phyloP scores from a whole-genome alignment of 2,113 vertebrate genomes.

The Nettapus auritus region DNA sequence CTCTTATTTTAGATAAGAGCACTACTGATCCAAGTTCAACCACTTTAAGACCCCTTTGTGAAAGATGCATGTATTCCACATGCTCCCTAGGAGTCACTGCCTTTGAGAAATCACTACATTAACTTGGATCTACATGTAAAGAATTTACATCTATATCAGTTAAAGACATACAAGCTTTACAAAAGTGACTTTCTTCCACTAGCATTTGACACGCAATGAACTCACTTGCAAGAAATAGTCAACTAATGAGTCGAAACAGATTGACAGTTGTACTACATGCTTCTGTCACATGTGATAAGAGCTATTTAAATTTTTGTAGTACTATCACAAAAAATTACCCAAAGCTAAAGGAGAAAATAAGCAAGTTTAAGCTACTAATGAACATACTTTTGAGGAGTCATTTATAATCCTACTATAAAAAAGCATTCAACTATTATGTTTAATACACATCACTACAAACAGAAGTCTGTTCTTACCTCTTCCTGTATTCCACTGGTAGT shows the following conservation, averaged over 20 bases:
- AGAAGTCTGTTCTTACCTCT: constrained; percentile 81
- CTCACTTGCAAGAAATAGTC: neutral
- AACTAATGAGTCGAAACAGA: neutral
- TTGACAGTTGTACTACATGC: neutral
- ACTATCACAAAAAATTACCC: neutral
- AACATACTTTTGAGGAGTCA: neutral
- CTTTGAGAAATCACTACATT: neutral
- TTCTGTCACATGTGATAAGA: neutral
- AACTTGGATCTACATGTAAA: neutral
- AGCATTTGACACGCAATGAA: neutral
- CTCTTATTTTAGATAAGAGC: neutral
- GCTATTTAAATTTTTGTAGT: neutral
- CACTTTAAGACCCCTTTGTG: neutral
- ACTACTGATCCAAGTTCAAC: neutral
- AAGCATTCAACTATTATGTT: neutral
- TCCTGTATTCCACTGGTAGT: constrained; percentile 89
- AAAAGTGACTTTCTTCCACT: neutral
- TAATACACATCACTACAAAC: neutral
- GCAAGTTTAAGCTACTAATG: neutral
- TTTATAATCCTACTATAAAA: neutral
- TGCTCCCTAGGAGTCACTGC: neutral
- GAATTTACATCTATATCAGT: neutral
- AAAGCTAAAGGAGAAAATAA: neutral
- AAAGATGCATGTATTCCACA: neutral
- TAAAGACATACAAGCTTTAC: neutral